phyloP scores from a whole-genome alignment of 2,797 vertebrate genomes.

The Ispidina picta region DNA sequence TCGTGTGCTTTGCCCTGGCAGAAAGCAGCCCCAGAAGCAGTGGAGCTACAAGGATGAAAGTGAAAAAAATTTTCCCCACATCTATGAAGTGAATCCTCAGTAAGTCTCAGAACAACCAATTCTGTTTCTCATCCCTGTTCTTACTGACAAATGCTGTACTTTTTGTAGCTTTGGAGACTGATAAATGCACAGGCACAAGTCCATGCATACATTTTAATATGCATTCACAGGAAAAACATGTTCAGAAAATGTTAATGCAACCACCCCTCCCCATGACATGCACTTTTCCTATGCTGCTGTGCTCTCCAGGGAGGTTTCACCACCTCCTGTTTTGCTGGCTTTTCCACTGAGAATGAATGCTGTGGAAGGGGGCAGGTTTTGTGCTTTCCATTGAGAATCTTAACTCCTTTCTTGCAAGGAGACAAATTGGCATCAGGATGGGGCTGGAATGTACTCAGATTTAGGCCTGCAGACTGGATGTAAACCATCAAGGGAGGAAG shows the following conservation, averaged over 20 bases:
- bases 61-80: neutral
- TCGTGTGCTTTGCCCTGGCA: neutral
- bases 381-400: neutral
- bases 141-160: neutral
- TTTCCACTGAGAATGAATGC: neutral
- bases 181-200: neutral
- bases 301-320: neutral
- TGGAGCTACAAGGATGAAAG: neutral
- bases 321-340: neutral
- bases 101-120: neutral
- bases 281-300: neutral
- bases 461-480: neutral
- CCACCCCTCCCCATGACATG: neutral
- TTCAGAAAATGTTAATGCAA: neutral
- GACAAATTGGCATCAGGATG: neutral
- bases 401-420: neutral
- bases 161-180: neutral
- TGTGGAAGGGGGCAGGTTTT: neutral
- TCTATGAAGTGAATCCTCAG: neutral
- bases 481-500: neutral
- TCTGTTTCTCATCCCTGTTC: neutral
- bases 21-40: neutral
- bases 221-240: neutral
- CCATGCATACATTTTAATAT: neutral
- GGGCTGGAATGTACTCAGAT: neutral